Conservation (phyloP, 2,797 vertebrate genomes). For the Varecia variegata region DNA sequence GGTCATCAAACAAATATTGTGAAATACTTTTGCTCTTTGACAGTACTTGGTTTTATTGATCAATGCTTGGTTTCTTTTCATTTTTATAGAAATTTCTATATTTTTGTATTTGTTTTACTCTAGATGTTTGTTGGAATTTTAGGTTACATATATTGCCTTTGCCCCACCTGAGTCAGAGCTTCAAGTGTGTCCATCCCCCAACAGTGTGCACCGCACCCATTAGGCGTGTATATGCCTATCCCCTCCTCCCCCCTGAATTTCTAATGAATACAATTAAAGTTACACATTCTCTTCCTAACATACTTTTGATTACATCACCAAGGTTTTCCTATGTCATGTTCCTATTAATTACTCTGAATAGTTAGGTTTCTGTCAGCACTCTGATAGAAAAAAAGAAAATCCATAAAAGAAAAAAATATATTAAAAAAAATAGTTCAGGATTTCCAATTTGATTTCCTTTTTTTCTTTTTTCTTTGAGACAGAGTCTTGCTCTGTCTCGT, state of each 20-base stretch:
- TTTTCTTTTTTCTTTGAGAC: no score
- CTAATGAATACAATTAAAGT: not conserved
- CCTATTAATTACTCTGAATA: not conserved
- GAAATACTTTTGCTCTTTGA: constrained; percentile 30
- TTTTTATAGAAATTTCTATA: not conserved
- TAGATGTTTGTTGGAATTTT: not conserved
- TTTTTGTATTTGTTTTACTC: not conserved
- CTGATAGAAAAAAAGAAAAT: no score
- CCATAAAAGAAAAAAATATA: no score
- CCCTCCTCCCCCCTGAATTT: not conserved
- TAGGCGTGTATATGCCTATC: no score
- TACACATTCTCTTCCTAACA: not conserved
- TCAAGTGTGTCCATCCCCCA: no score
- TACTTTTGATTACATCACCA: not conserved
- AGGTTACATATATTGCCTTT: no score
- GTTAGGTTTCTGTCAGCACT: no score
- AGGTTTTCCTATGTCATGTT: not conserved
- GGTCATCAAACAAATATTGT: not conserved
- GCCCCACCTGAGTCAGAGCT: no score
- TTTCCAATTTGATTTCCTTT: not conserved
- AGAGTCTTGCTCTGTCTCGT: no score
- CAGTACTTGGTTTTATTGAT: not conserved
- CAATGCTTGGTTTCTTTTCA: not conserved
- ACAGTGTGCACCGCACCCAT: no score
- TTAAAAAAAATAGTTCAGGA: not conserved